phyloP scores from a whole-genome alignment of 2,113 vertebrate genomes.

The Anguilla japonica region DNA sequence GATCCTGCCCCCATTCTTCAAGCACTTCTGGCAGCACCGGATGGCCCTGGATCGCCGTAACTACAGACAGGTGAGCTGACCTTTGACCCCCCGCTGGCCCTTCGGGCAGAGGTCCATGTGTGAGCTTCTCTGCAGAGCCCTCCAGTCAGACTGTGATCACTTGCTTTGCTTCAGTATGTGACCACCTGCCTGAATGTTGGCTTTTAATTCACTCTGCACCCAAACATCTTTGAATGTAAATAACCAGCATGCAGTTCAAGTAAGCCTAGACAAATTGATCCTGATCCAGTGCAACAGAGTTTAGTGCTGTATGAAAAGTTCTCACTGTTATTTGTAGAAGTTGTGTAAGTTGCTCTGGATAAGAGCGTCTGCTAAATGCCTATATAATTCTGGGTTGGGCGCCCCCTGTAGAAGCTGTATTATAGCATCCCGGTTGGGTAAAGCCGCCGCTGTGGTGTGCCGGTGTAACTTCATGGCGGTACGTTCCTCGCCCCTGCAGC shows the following conservation, averaged over 20 bases:
- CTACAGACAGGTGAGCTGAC: conserved; percentile 87
- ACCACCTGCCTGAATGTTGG: no score
- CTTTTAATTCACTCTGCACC: no score
- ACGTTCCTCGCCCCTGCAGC: conserved; percentile 57
- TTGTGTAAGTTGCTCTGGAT: no score
- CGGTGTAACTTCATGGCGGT: neutral
- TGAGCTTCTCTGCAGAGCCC: neutral
- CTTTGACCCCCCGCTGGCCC: neutral
- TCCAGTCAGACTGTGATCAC: no score
- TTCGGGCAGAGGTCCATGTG: neutral
- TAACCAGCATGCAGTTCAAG: no score
- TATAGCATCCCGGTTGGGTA: neutral
- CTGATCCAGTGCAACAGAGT: neutral
- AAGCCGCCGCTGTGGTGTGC: neutral
- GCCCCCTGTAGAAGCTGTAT: no score
- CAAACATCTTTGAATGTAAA: no score
- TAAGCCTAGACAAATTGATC: neutral
- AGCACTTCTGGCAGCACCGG: conserved; percentile 99
- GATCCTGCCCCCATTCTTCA: conserved; percentile 98
- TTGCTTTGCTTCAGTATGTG: neutral
- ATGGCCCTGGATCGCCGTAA: conserved; percentile 98
- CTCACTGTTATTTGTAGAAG: neutral
- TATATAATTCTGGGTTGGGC: no score
- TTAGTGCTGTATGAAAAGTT: neutral
- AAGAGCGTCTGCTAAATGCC: no score